A percentile compares a stretch with the other conserved stretches of the same genome.
Evolutionary conservation across 2,113 vertebrate species (phyloP).

Genomic region (Fulmarus glacialis): DNA sequence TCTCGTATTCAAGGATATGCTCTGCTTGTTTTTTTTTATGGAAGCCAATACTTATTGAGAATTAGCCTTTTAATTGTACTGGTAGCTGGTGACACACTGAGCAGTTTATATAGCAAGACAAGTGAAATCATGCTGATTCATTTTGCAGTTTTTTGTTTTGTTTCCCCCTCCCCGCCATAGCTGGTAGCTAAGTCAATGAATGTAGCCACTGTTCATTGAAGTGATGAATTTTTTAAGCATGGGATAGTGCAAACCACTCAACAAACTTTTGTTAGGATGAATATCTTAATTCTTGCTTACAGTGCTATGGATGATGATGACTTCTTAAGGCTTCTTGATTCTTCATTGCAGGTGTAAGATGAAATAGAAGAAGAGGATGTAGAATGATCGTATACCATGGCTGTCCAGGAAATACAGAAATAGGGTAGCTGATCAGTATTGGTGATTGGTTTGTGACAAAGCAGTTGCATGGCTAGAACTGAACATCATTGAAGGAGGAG

Average conservation of each 20-base stretch:
- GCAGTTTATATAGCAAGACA: background rate
- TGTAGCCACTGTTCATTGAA: background rate
- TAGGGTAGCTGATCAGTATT: background rate
- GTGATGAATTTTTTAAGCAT: background rate
- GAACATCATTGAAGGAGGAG: background rate
- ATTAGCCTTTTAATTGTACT: slow-evolving; percentile 1
- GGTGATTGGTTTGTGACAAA: background rate
- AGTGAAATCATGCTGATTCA: background rate
- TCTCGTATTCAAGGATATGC: background rate
- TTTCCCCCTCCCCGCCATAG: background rate
- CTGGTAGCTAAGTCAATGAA: background rate
- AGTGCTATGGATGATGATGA: background rate
- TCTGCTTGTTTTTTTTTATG: background rate
- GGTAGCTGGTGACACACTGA: background rate
- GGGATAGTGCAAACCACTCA: background rate
- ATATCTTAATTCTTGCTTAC: background rate
- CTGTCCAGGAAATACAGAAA: background rate
- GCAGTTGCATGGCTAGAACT: background rate
- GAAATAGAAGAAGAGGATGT: background rate
- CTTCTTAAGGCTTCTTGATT: background rate
- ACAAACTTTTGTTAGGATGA: background rate
- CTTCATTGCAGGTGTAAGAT: background rate
- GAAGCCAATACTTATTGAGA: background rate
- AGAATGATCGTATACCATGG: background rate
- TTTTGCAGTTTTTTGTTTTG: background rate